These are phyloP conservation scores for Luscinia megarhynchos DNA, from an alignment of 2,797 vertebrate genomes.

Conservation along the genomic window DNA sequence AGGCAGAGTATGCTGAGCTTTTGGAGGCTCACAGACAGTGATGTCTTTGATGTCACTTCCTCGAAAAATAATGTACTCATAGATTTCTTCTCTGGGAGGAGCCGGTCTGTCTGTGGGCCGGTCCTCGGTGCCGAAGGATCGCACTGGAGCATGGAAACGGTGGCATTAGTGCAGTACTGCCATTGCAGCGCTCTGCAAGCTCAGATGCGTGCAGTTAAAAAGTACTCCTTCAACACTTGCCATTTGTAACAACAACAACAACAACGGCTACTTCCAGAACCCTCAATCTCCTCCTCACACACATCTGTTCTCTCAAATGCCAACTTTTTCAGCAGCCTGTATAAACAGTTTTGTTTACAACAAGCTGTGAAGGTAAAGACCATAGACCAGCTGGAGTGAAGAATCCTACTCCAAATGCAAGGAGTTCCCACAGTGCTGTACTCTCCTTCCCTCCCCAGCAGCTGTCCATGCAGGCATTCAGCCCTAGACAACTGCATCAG, in stretches of 20 bases:
- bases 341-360: slow-evolving; percentile 49
- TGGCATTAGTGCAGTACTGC: background rate
- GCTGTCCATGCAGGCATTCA: background rate
- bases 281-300: background rate
- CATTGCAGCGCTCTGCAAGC: background rate
- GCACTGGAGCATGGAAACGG: slow-evolving; percentile 77
- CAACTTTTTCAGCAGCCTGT: slow-evolving; percentile 18
- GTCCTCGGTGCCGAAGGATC: slow-evolving; percentile 95
- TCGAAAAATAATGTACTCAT: slow-evolving; percentile 97
- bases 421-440: background rate
- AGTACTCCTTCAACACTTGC: background rate
- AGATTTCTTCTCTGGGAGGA: slow-evolving; percentile 90
- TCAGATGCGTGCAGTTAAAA: background rate
- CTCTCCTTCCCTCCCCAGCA: background rate
- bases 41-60: slow-evolving; percentile 98
- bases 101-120: slow-evolving; percentile 92
- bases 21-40: slow-evolving; percentile 90
- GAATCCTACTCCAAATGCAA: background rate
- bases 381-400: slow-evolving; percentile 1
- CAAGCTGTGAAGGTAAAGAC: slow-evolving; percentile 44
- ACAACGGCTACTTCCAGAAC: background rate
- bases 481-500: background rate
- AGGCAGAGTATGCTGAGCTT: slow-evolving; percentile 88
- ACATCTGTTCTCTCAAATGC: slow-evolving; percentile 26
- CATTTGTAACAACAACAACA: background rate